Base-by-base conservation (phyloP, 2,888 invertebrate genomes). In the Mesopsocus fuscifrons region DNA sequence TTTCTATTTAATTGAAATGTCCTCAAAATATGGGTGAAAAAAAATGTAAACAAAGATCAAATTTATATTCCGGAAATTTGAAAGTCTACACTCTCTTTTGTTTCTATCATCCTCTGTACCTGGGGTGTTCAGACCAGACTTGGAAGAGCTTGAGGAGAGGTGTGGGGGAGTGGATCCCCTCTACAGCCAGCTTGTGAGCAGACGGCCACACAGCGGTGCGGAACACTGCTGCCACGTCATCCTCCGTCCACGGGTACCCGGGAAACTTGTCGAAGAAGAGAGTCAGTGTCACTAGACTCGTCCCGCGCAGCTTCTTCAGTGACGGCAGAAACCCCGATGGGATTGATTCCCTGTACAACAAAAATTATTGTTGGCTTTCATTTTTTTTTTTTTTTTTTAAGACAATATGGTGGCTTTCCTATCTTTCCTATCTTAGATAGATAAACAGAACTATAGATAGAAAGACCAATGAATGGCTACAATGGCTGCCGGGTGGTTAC, bases 111-210 rank as follows among this genome's bases (percentile, higher is more conserved):
- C n/a, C n/a, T n/a, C n/a, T n/a, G n/a, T 56, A 67, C 59, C 79
- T 71, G 0, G 84, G 77, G 59, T 83, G 77, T 43, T 74, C 70
- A 48, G 82, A 77, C 87, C 91, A 94, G 1, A 69, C 65, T 21
- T 72, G 64, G 16, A 92, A 66, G n/a, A 94, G 60, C 57, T 78
- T 83, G 15, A 92, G 60, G 42, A 92, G 62, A 2, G 78, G 71
- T 1, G 89, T 87, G 0, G 89, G 87, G 51, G 75, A 78, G 52
- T 83, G 77, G 44, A 88, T 74, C 8, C 85, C 79, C 56, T 94
- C 91, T 38, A 71, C 64, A 1, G 78, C 72, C 13, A 94, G 60
- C 55, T 79, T 82, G 9, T 70, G 66, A 44, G 87, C 60, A 54
- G 75, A 69, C 0, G 89, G 88, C 77, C 83, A 89, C 8, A 95